Evolutionary conservation across 2,113 vertebrate genomes (phyloP).

Genomic region (Labeo rohita): DNA sequence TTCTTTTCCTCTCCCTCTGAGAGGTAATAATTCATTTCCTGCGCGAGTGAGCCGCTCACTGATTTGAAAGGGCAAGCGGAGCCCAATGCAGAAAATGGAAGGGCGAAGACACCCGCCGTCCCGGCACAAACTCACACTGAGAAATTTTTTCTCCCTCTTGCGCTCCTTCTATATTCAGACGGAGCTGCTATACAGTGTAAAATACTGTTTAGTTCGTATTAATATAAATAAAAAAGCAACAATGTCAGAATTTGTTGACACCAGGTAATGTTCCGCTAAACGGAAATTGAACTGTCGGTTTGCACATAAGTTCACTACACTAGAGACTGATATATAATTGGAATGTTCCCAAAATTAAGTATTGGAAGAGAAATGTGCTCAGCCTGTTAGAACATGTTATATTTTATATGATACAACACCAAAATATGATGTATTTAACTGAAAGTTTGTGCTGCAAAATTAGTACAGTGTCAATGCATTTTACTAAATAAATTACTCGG

Average conservation of each 20-base stretch:
- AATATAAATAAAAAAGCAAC: not conserved
- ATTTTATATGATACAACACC: too few species aligned
- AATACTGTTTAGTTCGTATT: not conserved
- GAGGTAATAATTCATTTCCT: constrained; percentile 58
- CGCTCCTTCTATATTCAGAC: not conserved
- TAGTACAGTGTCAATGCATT: not conserved
- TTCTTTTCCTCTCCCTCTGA: constrained; percentile 42
- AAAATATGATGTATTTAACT: not conserved
- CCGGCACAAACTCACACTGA: constrained; percentile 47
- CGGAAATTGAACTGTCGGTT: not conserved
- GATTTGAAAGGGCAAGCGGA: constrained; percentile 58
- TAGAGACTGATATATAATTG: not conserved
- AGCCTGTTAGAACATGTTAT: not conserved
- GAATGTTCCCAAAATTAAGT: not conserved
- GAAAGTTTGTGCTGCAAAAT: not conserved
- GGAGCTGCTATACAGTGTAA: not conserved
- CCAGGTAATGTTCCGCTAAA: not conserved
- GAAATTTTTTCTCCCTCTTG: not conserved
- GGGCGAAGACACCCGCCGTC: constrained; percentile 45
- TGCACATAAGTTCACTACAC: not conserved
- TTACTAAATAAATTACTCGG: not conserved
- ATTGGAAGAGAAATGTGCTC: not conserved
- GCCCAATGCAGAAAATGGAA: constrained; percentile 46
- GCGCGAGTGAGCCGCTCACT: constrained; percentile 54
- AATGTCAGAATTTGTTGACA: not conserved